Evolutionary conservation across 2,888 invertebrate genomes (phyloP), one percentile per base, ranked within the genome.

Genomic region (Aethes cnicana): DNA sequence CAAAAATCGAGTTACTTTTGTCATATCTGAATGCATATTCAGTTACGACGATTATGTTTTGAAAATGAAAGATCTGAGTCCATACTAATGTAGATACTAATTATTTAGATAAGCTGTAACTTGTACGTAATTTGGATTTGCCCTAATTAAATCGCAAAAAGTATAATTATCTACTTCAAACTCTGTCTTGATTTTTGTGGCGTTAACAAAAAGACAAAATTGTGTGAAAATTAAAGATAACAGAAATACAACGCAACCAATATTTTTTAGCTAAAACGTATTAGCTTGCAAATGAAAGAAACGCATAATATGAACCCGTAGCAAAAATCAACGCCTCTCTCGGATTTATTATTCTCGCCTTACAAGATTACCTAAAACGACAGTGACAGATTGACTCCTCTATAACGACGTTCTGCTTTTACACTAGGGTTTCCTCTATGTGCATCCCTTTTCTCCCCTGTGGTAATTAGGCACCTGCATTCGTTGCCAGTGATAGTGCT

Each of bases 381-480:
- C 87, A 84, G 76, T 87, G 87, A 88, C 83, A 73, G 80, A 87
- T 88, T 84, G 85, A 84, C 84, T 84, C 69, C 63, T 68, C 65
- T 57, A 54, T 43, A 57, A 62, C 60, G 53, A 54, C 56, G 23
- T 84, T 81, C 60, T 64, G 60, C 54, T 84, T 71, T 66, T 49
- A 60, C 70, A 4, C 35, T 44, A 39, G 5, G 17, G 28, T 39
- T 11, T 41, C 26, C 5, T 42, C 33, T 72, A 68, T 61, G 30
- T 44, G 55, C 56, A 21, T 77, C 77, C 64, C 72, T 36, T 55
- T 82, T 69, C 12, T 58, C 47, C 75, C 35, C 53, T 59, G 61
- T 55, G 70, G 77, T 84, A 87, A 87, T 87, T 86, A 87, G 80
- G 71, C 77, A 84, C 85, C 83, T 85, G 85, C 84, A 87, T 86